Conservation (phyloP, 2,113 vertebrate species). For the Oryzias woworae region DNA sequence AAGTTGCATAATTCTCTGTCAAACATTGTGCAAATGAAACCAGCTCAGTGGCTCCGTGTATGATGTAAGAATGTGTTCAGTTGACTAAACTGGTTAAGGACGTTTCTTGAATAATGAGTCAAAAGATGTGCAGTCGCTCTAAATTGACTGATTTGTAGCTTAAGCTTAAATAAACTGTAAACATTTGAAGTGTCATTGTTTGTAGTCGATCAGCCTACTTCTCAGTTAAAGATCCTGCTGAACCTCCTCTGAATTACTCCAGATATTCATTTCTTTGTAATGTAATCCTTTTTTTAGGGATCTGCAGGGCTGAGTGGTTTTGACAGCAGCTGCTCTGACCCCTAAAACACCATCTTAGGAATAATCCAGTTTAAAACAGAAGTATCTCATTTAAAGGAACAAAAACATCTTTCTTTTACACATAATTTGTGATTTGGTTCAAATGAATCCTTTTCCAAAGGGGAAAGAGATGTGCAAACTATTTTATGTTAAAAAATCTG, state of each 20-base stretch:
- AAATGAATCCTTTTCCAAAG: too few relatives aligned
- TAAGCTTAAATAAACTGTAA: too few relatives aligned
- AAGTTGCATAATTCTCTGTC: too few relatives aligned
- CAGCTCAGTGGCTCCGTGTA: too few relatives aligned
- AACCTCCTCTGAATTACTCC: neutral
- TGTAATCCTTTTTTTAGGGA: constrained; percentile 21
- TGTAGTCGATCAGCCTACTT: neutral
- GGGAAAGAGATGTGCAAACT: neutral
- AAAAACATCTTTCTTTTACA: neutral
- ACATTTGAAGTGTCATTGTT: neutral
- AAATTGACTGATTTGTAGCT: too few relatives aligned
- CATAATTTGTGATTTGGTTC: too few relatives aligned
- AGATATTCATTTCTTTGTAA: constrained; percentile 27
- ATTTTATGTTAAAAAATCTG: constrained; percentile 1
- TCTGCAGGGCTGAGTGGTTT: constrained; percentile 15
- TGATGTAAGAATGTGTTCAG: too few relatives aligned
- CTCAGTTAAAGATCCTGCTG: neutral
- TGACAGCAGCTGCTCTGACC: constrained; percentile 38
- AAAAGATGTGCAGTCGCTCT: too few relatives aligned
- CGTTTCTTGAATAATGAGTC: too few relatives aligned
- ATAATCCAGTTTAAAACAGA: constrained; percentile 29
- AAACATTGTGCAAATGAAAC: too few relatives aligned
- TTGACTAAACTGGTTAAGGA: too few relatives aligned
- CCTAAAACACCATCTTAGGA: constrained; percentile 45
- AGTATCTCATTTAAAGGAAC: constrained; percentile 20